Evolutionary conservation across 2,888 invertebrate species (phyloP).

Genomic region (Thecocarcelia acutangulata): DNA sequence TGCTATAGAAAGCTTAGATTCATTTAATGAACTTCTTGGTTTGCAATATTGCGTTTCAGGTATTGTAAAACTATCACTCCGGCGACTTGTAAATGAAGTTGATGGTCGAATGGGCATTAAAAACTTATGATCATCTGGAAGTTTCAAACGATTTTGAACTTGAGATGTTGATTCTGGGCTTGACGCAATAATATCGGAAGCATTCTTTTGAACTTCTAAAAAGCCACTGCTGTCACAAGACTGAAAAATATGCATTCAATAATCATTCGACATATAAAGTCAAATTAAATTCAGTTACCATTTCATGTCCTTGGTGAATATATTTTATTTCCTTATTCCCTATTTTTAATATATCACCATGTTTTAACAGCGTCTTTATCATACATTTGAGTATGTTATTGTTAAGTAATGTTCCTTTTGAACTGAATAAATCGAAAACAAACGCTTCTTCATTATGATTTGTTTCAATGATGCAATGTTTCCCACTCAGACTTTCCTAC

Average conservation of each 20-base stretch:
- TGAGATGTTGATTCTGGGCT: constrained; percentile 48
- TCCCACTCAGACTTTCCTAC: constrained; percentile 68
- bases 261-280: too few species aligned
- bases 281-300: constrained; percentile 22
- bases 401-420: constrained; percentile 71
- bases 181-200: constrained; percentile 35
- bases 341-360: constrained; percentile 60
- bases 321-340: constrained; percentile 54
- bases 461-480: constrained; percentile 70
- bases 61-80: constrained; percentile 71
- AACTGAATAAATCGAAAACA: constrained; percentile 71
- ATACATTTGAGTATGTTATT: constrained; percentile 56
- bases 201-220: constrained; percentile 53
- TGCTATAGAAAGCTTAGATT: constrained; percentile 53
- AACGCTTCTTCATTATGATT: constrained; percentile 36
- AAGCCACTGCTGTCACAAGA: constrained; percentile 57
- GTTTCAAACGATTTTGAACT: neutral
- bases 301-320: constrained; percentile 14
- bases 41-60: constrained; percentile 72
- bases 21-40: constrained; percentile 34
- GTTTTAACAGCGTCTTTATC: constrained; percentile 51
- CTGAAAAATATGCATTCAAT: constrained; percentile 8
- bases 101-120: constrained; percentile 3
- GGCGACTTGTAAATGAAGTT: constrained; percentile 33
- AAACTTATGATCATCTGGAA: too few species aligned